A percentile compares a stretch with the other conserved stretches of the same genome.
Evolutionary conservation across 2,797 vertebrate species (phyloP).

Genomic region (Tokudaia tokunoshimensis): DNA sequence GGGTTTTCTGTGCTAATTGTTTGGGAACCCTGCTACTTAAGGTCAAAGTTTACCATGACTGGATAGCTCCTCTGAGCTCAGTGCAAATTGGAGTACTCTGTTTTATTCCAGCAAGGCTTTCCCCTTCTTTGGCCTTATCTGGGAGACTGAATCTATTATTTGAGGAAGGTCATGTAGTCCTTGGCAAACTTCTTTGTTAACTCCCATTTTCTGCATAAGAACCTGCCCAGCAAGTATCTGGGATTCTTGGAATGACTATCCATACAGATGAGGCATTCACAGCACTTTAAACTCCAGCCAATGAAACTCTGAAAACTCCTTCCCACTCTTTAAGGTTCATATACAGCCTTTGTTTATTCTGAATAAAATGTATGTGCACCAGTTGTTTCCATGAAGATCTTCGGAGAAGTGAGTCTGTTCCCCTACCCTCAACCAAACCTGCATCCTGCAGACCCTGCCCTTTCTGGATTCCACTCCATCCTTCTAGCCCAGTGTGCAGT

Average conservation of each 20-base stretch:
- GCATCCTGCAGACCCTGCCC: background rate
- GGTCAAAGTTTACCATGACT: background rate
- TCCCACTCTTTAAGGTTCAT: background rate
- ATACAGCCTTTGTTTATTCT: background rate
- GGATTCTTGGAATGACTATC: background rate
- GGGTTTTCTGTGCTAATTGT: background rate
- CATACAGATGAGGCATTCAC: background rate
- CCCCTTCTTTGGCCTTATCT: background rate
- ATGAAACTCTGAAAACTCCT: background rate
- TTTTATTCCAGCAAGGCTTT: background rate
- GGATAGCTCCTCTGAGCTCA: background rate
- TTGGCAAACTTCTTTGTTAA: background rate
- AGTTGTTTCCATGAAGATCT: background rate
- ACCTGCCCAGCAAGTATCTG: background rate
- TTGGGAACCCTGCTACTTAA: background rate
- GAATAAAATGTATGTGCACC: background rate
- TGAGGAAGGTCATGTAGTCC: background rate
- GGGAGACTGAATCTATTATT: background rate
- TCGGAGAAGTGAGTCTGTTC: background rate
- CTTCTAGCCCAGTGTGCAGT: background rate
- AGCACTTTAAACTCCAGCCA: background rate
- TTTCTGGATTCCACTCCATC: background rate
- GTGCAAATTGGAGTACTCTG: background rate
- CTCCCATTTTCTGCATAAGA: background rate
- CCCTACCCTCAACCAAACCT: background rate